These are phyloP conservation scores for Pelusios castaneus DNA, from an alignment of 2,113 vertebrate species.

Conservation along the genomic window DNA sequence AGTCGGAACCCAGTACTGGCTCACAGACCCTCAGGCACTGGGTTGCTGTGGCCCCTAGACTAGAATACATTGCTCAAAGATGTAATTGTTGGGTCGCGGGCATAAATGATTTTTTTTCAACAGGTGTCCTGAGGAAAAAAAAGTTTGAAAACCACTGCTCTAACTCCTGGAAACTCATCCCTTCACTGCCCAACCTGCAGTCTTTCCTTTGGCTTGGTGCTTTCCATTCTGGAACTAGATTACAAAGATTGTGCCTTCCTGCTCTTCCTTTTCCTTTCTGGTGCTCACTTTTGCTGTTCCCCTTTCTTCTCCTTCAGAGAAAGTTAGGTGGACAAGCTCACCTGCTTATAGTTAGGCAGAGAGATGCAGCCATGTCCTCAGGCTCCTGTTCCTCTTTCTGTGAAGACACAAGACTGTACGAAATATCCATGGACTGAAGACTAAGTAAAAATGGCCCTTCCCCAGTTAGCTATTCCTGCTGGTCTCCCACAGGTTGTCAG, in stretches of 20 bases:
- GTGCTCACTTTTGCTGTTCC: not conserved
- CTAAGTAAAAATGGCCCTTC: not conserved
- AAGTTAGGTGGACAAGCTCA: not conserved
- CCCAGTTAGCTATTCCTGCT: not conserved
- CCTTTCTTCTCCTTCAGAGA: not conserved
- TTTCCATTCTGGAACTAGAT: not conserved
- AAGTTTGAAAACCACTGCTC: too few species aligned
- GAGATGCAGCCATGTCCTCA: not conserved
- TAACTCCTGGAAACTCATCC: not conserved
- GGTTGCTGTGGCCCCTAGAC: too few species aligned
- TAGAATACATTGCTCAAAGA: too few species aligned
- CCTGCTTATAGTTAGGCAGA: not conserved
- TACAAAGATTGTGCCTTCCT: not conserved
- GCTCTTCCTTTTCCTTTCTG: not conserved
- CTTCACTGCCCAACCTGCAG: not conserved
- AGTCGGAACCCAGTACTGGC: too few species aligned
- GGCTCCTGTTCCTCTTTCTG: not conserved
- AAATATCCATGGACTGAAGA: not conserved
- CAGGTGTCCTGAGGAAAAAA: too few species aligned
- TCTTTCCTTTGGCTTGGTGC: not conserved
- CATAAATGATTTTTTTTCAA: too few species aligned
- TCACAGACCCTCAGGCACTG: too few species aligned
- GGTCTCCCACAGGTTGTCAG: not conserved
- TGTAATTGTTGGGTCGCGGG: too few species aligned
- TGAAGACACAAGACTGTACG: not conserved